Evolutionary conservation across 2,797 vertebrate species (phyloP).

Genomic region (Schizopygopsis malacanthus): DNA sequence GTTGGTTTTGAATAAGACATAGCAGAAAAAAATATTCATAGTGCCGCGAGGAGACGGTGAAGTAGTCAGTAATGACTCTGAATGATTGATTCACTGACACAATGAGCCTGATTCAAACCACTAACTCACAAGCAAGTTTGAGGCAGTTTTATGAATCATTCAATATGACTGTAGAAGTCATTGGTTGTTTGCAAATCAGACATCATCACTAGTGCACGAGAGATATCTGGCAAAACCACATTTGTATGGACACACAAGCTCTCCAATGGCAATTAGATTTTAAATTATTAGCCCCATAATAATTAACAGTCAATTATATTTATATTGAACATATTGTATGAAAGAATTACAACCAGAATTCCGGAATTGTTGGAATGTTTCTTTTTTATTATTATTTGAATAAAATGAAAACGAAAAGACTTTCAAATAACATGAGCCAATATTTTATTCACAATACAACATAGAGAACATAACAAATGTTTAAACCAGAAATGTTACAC

Average conservation of each 20-base stretch:
- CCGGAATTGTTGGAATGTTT: too few species aligned
- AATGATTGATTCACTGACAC: not conserved
- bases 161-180: not conserved
- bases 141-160: not conserved
- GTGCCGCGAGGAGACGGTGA: not conserved
- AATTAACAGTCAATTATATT: not conserved
- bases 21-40: not conserved
- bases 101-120: not conserved
- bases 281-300: not conserved
- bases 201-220: not conserved
- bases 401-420: too few species aligned
- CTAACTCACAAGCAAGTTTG: too few species aligned
- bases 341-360: not conserved
- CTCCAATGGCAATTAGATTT: not conserved
- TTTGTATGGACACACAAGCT: not conserved
- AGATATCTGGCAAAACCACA: not conserved
- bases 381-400: too few species aligned
- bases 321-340: not conserved
- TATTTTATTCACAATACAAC: too few species aligned
- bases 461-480: too few species aligned
- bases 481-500: too few species aligned
- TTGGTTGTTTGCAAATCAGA: constrained; percentile 2
- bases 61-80: not conserved
- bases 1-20: not conserved
- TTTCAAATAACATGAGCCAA: too few species aligned